phyloP scores from a whole-genome alignment of 2,888 invertebrate genomes.

The Thalpophila matura region DNA sequence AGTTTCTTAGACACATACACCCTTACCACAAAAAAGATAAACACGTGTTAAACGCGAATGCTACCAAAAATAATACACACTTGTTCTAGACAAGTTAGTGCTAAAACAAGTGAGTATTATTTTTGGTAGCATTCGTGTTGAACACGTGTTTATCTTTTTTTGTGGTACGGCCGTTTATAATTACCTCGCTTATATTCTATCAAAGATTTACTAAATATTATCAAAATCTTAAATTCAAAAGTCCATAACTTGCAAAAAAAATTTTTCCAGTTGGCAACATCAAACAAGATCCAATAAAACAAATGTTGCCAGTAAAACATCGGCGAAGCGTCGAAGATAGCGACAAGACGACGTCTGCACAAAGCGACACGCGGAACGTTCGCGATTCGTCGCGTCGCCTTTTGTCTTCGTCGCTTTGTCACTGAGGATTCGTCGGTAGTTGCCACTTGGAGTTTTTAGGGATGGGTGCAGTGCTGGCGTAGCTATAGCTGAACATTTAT shows the following conservation, averaged over 20 bases:
- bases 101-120: too few species aligned
- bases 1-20: too few species aligned
- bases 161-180: too few species aligned
- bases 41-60: too few species aligned
- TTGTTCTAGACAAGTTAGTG: too few species aligned
- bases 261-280: background rate
- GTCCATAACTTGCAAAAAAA: background rate
- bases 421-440: constrained; percentile 62
- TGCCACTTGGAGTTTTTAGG: constrained; percentile 41
- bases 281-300: constrained; percentile 35
- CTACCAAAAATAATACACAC: too few species aligned
- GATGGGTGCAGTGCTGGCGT: background rate
- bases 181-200: too few species aligned
- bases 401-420: constrained; percentile 66
- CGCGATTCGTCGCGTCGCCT: constrained; percentile 57
- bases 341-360: constrained; percentile 42
- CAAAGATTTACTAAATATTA: too few species aligned
- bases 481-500: background rate
- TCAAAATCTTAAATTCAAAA: too few species aligned
- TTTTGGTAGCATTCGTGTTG: too few species aligned
- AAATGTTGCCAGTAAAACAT: constrained; percentile 31
- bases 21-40: too few species aligned
- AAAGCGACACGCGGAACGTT: constrained; percentile 44
- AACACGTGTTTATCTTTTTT: too few species aligned
- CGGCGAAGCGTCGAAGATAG: constrained; percentile 28